Percentiles rank a stretch among this genome's conserved stretches.
phyloP scores from a whole-genome alignment of 2,888 invertebrate species.

The Coenonympha arcania region DNA sequence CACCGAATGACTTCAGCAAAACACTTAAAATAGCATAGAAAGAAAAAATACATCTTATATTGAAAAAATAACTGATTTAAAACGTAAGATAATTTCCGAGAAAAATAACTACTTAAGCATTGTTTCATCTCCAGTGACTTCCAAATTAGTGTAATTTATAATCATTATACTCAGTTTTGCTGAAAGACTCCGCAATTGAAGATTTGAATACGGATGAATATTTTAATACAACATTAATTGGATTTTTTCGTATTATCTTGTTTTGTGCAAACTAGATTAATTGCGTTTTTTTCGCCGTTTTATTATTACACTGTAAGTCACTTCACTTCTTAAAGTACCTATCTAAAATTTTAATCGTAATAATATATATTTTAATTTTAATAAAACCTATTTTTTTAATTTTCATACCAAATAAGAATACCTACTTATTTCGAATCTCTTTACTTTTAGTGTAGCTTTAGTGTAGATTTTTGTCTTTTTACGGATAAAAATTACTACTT shows the following conservation, averaged over 20 bases:
- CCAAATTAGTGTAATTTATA: slow-evolving; percentile 15
- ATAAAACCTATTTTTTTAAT: too few relatives aligned
- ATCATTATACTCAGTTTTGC: slow-evolving; percentile 10
- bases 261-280: neutral
- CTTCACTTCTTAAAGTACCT: too few relatives aligned
- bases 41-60: neutral
- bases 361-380: too few relatives aligned
- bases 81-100: slow-evolving; percentile 8
- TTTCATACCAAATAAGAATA: too few relatives aligned
- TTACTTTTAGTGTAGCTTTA: too few relatives aligned
- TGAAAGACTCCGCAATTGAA: slow-evolving; percentile 3
- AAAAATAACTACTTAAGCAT: slow-evolving; percentile 3
- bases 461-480: too few relatives aligned
- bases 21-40: neutral
- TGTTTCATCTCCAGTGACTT: slow-evolving; percentile 4
- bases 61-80: neutral
- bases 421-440: too few relatives aligned
- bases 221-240: neutral
- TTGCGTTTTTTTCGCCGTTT: too few relatives aligned
- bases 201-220: slow-evolving; percentile 8
- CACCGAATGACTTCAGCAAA: neutral
- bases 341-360: too few relatives aligned
- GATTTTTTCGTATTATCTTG: neutral
- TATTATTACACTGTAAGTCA: neutral
- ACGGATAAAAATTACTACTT: too few relatives aligned